Evolutionary conservation across 2,797 vertebrate genomes (phyloP), one percentile per base, ranked within the genome.

Genomic region (Pangasius djambal): DNA sequence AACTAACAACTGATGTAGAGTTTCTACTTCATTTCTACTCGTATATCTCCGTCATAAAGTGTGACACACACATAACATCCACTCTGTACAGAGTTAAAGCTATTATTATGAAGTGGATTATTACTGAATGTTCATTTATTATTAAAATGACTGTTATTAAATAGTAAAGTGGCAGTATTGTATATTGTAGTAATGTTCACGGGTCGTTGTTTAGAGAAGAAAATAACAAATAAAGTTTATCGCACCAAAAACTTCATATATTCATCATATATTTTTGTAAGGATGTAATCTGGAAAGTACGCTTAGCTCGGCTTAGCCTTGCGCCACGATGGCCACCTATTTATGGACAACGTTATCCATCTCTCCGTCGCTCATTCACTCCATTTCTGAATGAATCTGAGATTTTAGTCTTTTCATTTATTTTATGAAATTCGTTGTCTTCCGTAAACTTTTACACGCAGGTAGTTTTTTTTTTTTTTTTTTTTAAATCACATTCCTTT

Each of bases 241-340:
- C 16, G 0, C 16, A 22, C 16, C 15, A 4, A 55, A 75, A 4
- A 4, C n/a, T 10, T 79, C n/a, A 77, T 50, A 15, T n/a, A 28
- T n/a, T 50, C 25, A 75, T n/a, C 20, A 40, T 40, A 57, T 37
- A n/a, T 20, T 79, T 18, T 81, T 48, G 4, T 37, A 40, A 59
- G 25, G 18, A 59, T 7, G 37, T 63, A 37, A 65, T 44, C 22
- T 63, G 84, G 77, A 81, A 69, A n/a, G n/a, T 50, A 50, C 40
- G 37, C 72, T 86, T 69, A 79, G 67, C 83, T 52, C 10, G 13
- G 18, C 85, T 87, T 44, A 88, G 59, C 40, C 65, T 78, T 61
- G 78, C 69, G 70, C 91, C 92, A 86, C 52, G 69, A 79, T 75
- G 72, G 81, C 86, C 83, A 86, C 63, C 92, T 93, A 92, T 94